Conservation (phyloP, 2,797 vertebrate genomes). For the Neopelma chrysocephalum region DNA sequence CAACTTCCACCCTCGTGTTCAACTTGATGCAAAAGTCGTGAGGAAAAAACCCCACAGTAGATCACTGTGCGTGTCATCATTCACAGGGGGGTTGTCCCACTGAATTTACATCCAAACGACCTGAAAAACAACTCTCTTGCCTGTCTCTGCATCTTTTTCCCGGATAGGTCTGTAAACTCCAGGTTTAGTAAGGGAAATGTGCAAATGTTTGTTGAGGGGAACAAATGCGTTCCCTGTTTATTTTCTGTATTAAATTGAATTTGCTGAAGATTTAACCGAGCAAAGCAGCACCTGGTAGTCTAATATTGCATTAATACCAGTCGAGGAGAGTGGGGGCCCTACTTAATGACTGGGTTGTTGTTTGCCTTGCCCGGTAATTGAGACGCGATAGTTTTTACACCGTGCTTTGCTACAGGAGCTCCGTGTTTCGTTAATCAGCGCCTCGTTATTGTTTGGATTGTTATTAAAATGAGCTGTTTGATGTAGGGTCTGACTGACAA, state of each 20-base stretch:
- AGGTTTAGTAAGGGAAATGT: not conserved
- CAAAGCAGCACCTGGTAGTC: slow-evolving; percentile 31
- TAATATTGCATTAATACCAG: slow-evolving; percentile 15
- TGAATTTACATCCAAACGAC: not conserved
- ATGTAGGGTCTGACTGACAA: not conserved
- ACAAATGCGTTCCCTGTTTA: not conserved
- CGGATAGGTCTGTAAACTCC: not conserved
- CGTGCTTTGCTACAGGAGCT: not conserved
- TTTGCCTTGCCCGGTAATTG: not conserved
- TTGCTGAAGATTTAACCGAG: slow-evolving; percentile 16
- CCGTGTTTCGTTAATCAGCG: not conserved
- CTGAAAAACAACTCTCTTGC: not conserved
- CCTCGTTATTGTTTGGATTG: not conserved
- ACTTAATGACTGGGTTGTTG: not conserved
- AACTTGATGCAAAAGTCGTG: not conserved
- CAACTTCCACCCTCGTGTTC: not conserved
- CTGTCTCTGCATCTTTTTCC: not conserved
- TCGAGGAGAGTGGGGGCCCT: not conserved
- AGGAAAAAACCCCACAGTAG: not conserved
- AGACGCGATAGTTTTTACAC: not conserved
- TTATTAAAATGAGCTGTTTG: not conserved
- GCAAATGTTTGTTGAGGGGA: not conserved
- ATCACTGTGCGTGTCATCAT: not conserved
- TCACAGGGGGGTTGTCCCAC: not conserved
- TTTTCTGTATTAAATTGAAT: slow-evolving; percentile 3